A percentile compares a stretch with the other conserved stretches of the same genome.
Evolutionary conservation across 2,888 invertebrate species (phyloP).

Genomic region (Ornithoptera alexandrae): DNA sequence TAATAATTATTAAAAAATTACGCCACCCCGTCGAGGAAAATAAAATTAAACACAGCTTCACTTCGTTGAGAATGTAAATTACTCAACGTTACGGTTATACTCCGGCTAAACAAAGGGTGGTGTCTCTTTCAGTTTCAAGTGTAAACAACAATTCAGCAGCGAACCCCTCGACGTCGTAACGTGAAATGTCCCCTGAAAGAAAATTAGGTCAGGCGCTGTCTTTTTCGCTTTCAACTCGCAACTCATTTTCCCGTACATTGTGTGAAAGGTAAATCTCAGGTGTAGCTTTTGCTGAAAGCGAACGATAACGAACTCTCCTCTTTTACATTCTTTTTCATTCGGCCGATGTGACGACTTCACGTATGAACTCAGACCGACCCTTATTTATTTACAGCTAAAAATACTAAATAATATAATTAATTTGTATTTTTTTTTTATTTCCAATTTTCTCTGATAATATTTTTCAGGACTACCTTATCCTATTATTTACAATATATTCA

Average conservation of each 20-base stretch:
- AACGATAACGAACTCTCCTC: conserved; percentile 40
- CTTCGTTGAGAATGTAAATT: not conserved
- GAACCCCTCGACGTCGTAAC: conserved; percentile 3
- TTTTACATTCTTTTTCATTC: conserved; percentile 29
- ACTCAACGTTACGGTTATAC: not conserved
- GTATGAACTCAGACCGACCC: not conserved
- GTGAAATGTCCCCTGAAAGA: conserved; percentile 20
- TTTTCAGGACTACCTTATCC: no score
- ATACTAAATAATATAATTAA: no score
- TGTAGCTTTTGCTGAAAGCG: conserved; percentile 37
- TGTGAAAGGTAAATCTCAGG: conserved; percentile 34
- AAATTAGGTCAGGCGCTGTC: conserved; percentile 27
- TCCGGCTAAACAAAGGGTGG: not conserved
- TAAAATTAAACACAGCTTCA: not conserved
- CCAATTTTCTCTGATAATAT: no score
- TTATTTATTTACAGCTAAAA: no score
- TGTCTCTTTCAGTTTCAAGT: conserved; percentile 13
- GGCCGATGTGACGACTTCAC: not conserved
- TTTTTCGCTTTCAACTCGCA: conserved; percentile 19
- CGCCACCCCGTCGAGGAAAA: not conserved
- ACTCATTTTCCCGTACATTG: conserved; percentile 26
- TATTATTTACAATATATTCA: no score
- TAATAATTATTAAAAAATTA: no score
- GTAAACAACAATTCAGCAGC: conserved; percentile 22
- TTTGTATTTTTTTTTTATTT: no score